Evolutionary conservation across 2,888 invertebrate genomes (phyloP), one percentile per base, ranked within the genome.

Genomic region (Elgonia sp.): DNA sequence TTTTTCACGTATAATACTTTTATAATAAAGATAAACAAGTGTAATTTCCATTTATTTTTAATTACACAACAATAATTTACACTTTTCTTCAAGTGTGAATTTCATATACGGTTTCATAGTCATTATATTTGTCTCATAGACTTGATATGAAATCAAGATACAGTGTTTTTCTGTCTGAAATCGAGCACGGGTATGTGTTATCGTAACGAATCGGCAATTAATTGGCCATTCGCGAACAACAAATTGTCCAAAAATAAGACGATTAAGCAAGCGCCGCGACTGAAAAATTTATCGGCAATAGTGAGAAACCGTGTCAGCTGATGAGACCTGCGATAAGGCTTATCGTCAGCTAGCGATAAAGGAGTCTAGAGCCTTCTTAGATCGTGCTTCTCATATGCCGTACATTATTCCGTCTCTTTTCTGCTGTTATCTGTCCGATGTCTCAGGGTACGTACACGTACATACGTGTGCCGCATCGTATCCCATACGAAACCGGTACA

Each of bases 231-330:
- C 2, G 62, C 53, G 62, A 53, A 29, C 42, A 84, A 84, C 84
- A 76, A 84, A 84, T 84, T 76, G 84, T 76, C 76, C 62, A 60
- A 83, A 83, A 84, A 70, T 75, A 60, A 62, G 76, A 14, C 62
- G 75, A 70, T 84, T 76, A 76, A 60, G 10, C 42, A 57, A 50
- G 37, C 53, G 18, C 39, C 50, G 53, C 18, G 62, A n/a, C 29
- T 60, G 60, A 46, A 76, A 84, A 84, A 77, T 70, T 60, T 70
- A 77, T 77, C 84, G 12, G 63, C 70, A 77, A 70, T 84, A 84
- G 84, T 84, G 70, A 84, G 84, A 84, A 84, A 84, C 77, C 84
- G 70, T 77, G 77, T 83, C 84, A 60, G 76, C 69, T 39, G 84
- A 84, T 84, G 70, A 39, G 70, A 20, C 29, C 9, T n/a, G 42